Base-by-base conservation (phyloP, 2,113 vertebrate species). In the Procavia capensis region DNA sequence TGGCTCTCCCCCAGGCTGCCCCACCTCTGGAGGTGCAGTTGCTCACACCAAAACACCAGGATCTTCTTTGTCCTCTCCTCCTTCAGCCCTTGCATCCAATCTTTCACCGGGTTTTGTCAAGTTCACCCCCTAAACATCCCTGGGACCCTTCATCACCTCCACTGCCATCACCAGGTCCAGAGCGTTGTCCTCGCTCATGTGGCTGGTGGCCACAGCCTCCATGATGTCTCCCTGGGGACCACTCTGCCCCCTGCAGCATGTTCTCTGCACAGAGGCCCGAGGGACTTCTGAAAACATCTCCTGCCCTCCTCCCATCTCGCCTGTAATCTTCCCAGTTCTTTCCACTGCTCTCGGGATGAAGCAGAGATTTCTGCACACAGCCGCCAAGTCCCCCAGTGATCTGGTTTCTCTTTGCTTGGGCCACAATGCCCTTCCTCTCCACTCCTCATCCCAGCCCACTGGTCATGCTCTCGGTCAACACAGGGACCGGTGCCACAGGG, bases 101-200 rank as follows among this genome's bases (percentile, higher is more conserved):
- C 50, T 24, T 9, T 41, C 59, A 59, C 31, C 24, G 3, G 43
- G 66, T 63, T 22, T 47, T 36, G 27, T 66, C 88, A 92, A 54
- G 31, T 45, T 41, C 66, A 76, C 45, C 47, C 25, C 47, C 47
- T 50, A 25, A 45, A 76, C 16, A n/a, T 36, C 47, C 88, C 39
- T 3, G 19, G 83, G 45, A 13, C 11, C 47, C 31, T 24, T 81
- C n/a, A 76, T 74, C 20, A n/a, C 36, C 31, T 50, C 29, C 36
- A 8, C 0, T 1, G 63, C 79, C 45, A 27, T 5, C 0, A 3
- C n/a, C 25, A 8, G 88, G 57, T 16, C 74, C 19, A n/a, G 25
- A 47, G 45, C 47, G 6, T 29, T 6, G 7, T 17, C 39, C 54
- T 93, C 86, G 75, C 64, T 29, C 63, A 50, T 88, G 54, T 47